Evolutionary conservation across 2,797 vertebrate species (phyloP).

Genomic region (Sylvia borin): DNA sequence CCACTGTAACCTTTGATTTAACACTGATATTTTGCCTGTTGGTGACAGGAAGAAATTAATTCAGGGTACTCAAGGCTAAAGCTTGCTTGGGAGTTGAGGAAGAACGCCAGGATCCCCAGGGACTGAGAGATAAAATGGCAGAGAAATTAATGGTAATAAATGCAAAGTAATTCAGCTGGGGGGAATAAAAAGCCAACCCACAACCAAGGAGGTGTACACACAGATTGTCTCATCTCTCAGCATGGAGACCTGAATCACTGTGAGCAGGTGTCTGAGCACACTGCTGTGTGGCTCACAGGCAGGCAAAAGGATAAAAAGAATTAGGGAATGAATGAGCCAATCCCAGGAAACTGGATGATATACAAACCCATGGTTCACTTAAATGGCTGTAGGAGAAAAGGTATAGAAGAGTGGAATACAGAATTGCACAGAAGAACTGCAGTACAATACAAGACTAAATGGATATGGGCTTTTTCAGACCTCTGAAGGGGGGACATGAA

Average conservation of each 20-base stretch:
- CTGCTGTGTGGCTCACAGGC: rapidly evolving
- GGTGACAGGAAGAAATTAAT: background rate
- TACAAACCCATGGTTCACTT: background rate
- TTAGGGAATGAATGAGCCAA: background rate
- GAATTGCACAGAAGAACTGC: background rate
- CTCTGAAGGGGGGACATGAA: background rate
- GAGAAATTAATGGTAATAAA: slow-evolving; percentile 14
- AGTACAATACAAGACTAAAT: background rate
- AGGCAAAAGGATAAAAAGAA: background rate
- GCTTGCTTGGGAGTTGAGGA: background rate
- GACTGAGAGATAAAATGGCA: background rate
- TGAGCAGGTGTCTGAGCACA: background rate
- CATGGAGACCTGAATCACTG: background rate
- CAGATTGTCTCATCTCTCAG: background rate
- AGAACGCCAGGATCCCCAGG: background rate
- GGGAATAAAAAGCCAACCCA: rapidly evolving
- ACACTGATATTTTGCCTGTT: background rate
- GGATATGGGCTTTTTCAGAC: background rate
- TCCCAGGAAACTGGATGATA: background rate
- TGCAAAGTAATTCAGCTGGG: background rate
- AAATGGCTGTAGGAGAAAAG: background rate
- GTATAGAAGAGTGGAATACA: background rate
- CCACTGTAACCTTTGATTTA: background rate
- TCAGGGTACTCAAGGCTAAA: background rate
- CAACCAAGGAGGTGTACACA: rapidly evolving